A percentile compares a stretch with the other conserved stretches of the same genome.
Evolutionary conservation across 2,113 vertebrate species (phyloP).

Genomic region (Catagonus wagneri): DNA sequence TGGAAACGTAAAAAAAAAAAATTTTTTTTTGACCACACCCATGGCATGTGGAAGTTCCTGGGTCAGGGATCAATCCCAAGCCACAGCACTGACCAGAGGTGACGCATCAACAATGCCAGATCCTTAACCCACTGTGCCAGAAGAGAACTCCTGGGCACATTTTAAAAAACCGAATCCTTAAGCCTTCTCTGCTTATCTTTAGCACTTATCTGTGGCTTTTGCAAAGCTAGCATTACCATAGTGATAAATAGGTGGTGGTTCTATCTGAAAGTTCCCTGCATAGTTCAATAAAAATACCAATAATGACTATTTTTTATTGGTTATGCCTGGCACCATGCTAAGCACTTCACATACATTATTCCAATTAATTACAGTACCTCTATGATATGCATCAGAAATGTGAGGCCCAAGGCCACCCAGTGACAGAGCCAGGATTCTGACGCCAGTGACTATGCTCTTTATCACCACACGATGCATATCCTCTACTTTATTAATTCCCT

Average conservation of each 20-base stretch:
- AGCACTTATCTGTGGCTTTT: background rate
- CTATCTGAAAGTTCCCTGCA: background rate
- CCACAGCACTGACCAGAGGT: too few relatives aligned
- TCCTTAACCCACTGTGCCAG: too few relatives aligned
- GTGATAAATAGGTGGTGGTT: conserved; percentile 13
- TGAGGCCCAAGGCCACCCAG: background rate
- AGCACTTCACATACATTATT: background rate
- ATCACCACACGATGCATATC: background rate
- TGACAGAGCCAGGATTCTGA: background rate
- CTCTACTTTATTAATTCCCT: background rate
- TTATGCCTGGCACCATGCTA: background rate
- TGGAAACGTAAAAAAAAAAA: too few relatives aligned
- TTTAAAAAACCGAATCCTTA: background rate
- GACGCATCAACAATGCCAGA: too few relatives aligned
- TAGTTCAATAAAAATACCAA: conserved; percentile 52
- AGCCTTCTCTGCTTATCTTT: background rate
- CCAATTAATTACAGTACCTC: background rate
- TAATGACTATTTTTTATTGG: background rate
- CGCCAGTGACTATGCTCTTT: background rate
- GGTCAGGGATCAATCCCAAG: too few relatives aligned
- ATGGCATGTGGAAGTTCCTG: too few relatives aligned
- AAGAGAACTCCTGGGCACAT: background rate
- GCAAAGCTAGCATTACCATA: background rate
- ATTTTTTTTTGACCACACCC: too few relatives aligned
- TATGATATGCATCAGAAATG: background rate